phyloP scores from a whole-genome alignment of 2,797 vertebrate genomes.

The Tachyglossus aculeatus region DNA sequence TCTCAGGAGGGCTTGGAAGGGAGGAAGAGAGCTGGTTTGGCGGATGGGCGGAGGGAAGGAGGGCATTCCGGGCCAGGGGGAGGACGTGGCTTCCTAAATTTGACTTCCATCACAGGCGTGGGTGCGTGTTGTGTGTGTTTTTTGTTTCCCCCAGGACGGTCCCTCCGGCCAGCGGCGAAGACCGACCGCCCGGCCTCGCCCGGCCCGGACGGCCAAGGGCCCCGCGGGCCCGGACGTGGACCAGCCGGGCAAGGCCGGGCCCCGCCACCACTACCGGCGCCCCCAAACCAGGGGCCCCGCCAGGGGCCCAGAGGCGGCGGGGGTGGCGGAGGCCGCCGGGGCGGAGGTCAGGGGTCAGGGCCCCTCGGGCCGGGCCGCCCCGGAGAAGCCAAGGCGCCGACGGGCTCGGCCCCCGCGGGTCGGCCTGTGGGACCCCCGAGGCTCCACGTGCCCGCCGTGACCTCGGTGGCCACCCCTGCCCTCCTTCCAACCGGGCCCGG shows the following conservation, averaged over 20 bases:
- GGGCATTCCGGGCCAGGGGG: too few species aligned
- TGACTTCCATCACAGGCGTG: too few species aligned
- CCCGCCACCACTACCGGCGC: conserved; percentile 73
- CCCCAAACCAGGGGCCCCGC: conserved; percentile 73
- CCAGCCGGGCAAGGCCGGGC: conserved; percentile 40
- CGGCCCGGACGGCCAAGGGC: conserved; percentile 68
- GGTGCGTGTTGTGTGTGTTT: too few species aligned
- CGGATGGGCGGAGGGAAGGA: too few species aligned
- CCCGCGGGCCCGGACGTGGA: conserved; percentile 68
- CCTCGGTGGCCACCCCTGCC: conserved; percentile 80
- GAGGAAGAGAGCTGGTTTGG: too few species aligned
- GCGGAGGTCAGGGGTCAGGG: conserved; percentile 52
- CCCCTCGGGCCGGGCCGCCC: conserved; percentile 37
- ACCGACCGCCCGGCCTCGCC: conserved; percentile 73
- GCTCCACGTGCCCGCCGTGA: conserved; percentile 76
- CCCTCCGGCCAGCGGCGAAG: conserved; percentile 74
- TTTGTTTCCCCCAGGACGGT: conserved; percentile 65
- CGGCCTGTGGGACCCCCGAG: conserved; percentile 67
- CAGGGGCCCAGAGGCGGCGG: conserved; percentile 66
- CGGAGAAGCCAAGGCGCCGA: conserved; percentile 68
- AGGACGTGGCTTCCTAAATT: too few species aligned
- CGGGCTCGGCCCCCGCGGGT: conserved; percentile 72
- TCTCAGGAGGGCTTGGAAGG: too few species aligned
- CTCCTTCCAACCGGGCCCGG: too few species aligned
- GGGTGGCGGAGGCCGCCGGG: conserved; percentile 60